phyloP scores from a whole-genome alignment of 1,140 invertebrate genomes.

The Bombus consobrinus region DNA sequence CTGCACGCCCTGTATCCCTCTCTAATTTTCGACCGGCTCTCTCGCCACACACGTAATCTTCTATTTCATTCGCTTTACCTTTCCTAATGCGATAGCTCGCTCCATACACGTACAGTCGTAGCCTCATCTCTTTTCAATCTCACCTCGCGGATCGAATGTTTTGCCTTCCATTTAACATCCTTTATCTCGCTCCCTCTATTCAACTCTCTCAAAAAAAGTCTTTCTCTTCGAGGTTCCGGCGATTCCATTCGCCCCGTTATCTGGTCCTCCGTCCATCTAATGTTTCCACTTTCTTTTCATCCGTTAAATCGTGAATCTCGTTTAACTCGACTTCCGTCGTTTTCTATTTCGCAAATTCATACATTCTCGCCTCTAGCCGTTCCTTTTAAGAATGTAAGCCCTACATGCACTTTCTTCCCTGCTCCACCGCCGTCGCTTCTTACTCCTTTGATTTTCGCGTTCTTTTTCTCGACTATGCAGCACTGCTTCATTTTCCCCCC shows the following conservation, averaged over 20 bases:
- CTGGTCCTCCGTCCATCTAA: background rate
- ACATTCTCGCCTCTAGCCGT: background rate
- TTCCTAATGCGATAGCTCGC: constrained; percentile 31
- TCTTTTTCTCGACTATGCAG: background rate
- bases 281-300: background rate
- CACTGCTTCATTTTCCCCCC: background rate
- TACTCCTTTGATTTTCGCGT: background rate
- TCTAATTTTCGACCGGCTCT: constrained; percentile 46
- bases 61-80: constrained; percentile 32
- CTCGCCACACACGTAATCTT: constrained; percentile 43
- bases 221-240: background rate
- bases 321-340: constrained; percentile 12
- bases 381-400: background rate
- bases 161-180: constrained; percentile 35
- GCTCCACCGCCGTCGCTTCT: background rate
- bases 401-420: background rate
- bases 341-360: background rate
- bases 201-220: constrained; percentile 15
- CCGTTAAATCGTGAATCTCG: background rate
- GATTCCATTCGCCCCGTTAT: constrained; percentile 13
- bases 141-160: constrained; percentile 4
- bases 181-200: constrained; percentile 22
- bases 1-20: constrained; percentile 18
- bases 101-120: no score
- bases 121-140: background rate